Evolutionary conservation across 2,113 vertebrate genomes (phyloP).

Genomic region (Channa maculata): DNA sequence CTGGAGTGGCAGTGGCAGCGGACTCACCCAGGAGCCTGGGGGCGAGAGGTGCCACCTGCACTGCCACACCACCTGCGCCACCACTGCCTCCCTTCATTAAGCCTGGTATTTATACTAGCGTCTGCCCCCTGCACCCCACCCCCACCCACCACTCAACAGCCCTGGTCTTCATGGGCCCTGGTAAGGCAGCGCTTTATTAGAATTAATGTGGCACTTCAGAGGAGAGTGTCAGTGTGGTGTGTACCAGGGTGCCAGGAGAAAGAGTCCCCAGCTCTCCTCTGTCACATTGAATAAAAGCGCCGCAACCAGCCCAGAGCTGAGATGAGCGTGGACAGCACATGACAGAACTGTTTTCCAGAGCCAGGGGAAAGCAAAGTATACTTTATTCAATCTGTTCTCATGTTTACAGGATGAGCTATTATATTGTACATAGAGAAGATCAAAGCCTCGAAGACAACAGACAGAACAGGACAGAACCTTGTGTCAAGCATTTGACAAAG

Average conservation of each 20-base stretch:
- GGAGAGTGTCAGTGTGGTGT: conserved; percentile 78
- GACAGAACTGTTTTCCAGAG: conserved; percentile 81
- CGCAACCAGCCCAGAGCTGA: conserved; percentile 60
- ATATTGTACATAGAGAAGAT: conserved; percentile 66
- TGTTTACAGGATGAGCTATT: conserved; percentile 80
- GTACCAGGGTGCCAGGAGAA: conserved; percentile 82
- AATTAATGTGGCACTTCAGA: conserved; percentile 87
- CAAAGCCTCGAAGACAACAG: conserved; percentile 43
- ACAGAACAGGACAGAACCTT: conserved; percentile 30
- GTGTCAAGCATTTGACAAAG: conserved; percentile 40
- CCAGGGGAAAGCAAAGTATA: conserved; percentile 79
- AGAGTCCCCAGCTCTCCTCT: conserved; percentile 84
- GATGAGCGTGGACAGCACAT: conserved; percentile 83
- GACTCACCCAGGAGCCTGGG: conserved; percentile 79
- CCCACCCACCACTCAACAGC: conserved; percentile 38
- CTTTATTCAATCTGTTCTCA: conserved; percentile 82
- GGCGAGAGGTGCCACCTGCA: conserved; percentile 85
- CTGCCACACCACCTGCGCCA: conserved; percentile 84
- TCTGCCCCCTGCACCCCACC: conserved; percentile 49
- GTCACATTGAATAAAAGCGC: conserved; percentile 84
- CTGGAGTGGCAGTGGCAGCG: conserved; percentile 76
- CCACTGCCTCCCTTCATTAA: conserved; percentile 86
- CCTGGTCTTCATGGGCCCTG: conserved; percentile 76
- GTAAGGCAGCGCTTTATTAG: conserved; percentile 84
- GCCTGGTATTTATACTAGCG: conserved; percentile 82